Evolutionary conservation across 2,113 vertebrate genomes (phyloP).

Genomic region (Carlito syrichta): DNA sequence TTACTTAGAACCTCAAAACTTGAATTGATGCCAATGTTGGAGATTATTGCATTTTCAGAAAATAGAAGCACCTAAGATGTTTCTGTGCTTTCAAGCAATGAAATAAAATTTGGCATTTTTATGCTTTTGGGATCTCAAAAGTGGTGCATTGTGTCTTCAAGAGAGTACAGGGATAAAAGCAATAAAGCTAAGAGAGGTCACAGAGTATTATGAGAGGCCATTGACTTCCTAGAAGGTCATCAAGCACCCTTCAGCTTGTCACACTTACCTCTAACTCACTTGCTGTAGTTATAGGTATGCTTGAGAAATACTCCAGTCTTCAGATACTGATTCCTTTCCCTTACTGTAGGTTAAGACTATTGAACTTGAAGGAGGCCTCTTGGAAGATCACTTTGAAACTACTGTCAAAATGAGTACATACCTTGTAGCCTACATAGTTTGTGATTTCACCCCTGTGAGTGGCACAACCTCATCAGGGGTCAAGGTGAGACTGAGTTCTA

Average conservation of each 20-base stretch:
- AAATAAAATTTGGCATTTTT: background rate
- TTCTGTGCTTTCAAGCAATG: constrained; percentile 1
- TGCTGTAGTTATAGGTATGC: background rate
- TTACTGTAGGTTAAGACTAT: constrained; percentile 45
- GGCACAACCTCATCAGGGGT: constrained; percentile 42
- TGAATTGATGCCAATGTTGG: background rate
- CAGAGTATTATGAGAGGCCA: background rate
- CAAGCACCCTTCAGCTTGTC: background rate
- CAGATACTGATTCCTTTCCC: background rate
- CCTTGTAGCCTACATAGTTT: constrained; percentile 61
- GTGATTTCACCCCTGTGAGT: constrained; percentile 66
- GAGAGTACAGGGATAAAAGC: background rate
- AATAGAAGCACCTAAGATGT: background rate
- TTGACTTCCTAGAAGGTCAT: background rate
- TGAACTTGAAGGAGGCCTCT: constrained; percentile 56
- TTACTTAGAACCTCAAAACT: background rate
- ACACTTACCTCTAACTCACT: background rate
- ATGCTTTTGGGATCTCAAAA: background rate
- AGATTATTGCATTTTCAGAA: background rate
- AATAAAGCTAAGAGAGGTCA: background rate
- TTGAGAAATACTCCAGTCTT: background rate
- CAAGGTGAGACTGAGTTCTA: constrained; percentile 55
- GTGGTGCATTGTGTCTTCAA: background rate
- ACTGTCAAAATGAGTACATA: constrained; percentile 69
- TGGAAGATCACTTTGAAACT: constrained; percentile 66